Evolutionary conservation across 2,888 invertebrate genomes (phyloP).

Genomic region (Synanthedon myopaeformis): DNA sequence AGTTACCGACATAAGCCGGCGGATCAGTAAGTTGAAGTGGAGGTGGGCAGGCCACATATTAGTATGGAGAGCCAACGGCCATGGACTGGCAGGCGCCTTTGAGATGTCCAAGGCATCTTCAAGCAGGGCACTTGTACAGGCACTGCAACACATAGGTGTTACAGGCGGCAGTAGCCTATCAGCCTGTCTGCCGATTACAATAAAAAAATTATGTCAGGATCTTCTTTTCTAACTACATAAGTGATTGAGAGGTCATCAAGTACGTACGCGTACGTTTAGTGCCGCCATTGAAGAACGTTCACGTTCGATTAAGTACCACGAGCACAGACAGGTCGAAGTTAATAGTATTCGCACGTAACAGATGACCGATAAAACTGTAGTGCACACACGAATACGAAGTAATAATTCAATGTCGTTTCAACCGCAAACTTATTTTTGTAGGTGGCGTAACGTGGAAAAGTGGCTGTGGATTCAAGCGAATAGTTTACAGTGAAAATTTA

Average conservation of each 20-base stretch:
- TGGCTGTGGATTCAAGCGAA: too few species aligned
- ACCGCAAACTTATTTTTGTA: neutral
- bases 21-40: too few species aligned
- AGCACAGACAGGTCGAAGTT: slow-evolving; percentile 43
- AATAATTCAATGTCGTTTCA: slow-evolving; percentile 40
- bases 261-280: slow-evolving; percentile 12
- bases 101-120: too few species aligned
- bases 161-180: too few species aligned
- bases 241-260: neutral
- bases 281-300: slow-evolving; percentile 11
- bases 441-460: neutral
- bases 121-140: too few species aligned
- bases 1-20: too few species aligned
- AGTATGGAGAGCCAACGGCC: too few species aligned
- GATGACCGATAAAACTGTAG: slow-evolving; percentile 63
- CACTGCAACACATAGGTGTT: too few species aligned
- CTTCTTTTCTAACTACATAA: neutral
- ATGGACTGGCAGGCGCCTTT: too few species aligned
- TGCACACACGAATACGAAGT: slow-evolving; percentile 46
- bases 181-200: too few species aligned
- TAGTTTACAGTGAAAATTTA: too few species aligned
- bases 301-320: slow-evolving; percentile 12
- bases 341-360: slow-evolving; percentile 52
- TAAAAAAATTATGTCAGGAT: neutral
- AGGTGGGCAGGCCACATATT: too few species aligned